Conservation (phyloP, 2,888 invertebrate genomes). For the Nemotelus nigrinus region DNA sequence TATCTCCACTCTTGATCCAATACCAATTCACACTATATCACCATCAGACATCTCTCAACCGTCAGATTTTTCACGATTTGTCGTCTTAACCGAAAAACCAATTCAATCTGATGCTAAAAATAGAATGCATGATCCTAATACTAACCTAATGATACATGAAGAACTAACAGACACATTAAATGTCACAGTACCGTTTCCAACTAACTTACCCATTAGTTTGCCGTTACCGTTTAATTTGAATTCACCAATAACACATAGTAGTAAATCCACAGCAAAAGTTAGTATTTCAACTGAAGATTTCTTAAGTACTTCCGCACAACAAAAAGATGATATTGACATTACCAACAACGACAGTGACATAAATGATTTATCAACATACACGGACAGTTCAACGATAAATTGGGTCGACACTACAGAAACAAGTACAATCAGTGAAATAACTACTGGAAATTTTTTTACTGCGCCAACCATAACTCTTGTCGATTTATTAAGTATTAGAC, state of each 20-base stretch:
- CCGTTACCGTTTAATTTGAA: slow-evolving; percentile 51
- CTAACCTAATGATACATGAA: slow-evolving; percentile 43
- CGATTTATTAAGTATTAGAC: slow-evolving; percentile 54
- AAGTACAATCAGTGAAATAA: background rate
- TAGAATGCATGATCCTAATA: slow-evolving; percentile 46
- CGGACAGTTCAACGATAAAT: background rate
- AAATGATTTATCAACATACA: slow-evolving; percentile 12
- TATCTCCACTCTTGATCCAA: background rate
- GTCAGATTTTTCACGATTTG: slow-evolving; percentile 45
- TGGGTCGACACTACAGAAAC: too few relatives aligned
- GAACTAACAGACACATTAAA: slow-evolving; percentile 39
- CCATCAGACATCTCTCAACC: slow-evolving; percentile 17
- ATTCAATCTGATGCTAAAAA: slow-evolving; percentile 38
- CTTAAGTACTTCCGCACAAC: slow-evolving; percentile 55
- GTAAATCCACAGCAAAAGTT: slow-evolving; percentile 52
- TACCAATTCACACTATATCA: slow-evolving; percentile 8
- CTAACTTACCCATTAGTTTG: slow-evolving; percentile 53
- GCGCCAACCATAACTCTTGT: slow-evolving; percentile 53
- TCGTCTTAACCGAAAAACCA: slow-evolving; percentile 46
- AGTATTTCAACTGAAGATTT: slow-evolving; percentile 51
- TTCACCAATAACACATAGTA: slow-evolving; percentile 54
- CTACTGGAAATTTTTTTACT: background rate
- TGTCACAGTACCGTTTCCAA: slow-evolving; percentile 45
- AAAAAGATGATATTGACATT: background rate
- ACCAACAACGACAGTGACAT: slow-evolving; percentile 28